These are phyloP conservation scores for Phrynocephalus guinanensis DNA, from an alignment of 2,797 vertebrate genomes.

Conservation along the genomic window DNA sequence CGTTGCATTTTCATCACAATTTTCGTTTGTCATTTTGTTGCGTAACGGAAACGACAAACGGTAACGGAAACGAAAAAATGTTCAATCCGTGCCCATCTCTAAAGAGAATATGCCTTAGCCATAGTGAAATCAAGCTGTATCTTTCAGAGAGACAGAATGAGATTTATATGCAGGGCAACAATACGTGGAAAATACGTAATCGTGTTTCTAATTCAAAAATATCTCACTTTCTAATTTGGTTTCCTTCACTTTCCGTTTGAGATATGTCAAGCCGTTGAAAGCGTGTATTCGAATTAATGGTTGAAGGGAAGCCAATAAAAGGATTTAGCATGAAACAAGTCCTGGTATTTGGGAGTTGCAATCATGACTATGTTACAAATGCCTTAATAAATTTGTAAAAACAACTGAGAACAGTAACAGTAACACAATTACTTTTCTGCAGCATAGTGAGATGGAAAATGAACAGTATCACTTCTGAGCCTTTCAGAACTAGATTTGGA, in stretches of 20 bases:
- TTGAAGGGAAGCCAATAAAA: constrained; percentile 9
- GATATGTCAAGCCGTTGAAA: constrained; percentile 8
- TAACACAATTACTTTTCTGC: constrained; percentile 12
- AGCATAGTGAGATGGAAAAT: constrained; percentile 27
- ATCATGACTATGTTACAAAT: constrained; percentile 19
- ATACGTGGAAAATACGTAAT: neutral
- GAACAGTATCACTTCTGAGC: neutral
- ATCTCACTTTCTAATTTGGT: constrained; percentile 12
- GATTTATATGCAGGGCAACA: neutral
- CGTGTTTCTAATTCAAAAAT: constrained; percentile 14
- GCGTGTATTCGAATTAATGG: constrained; percentile 14
- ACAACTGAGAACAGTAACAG: constrained; percentile 12
- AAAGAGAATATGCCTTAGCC: neutral
- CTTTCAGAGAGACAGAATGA: neutral
- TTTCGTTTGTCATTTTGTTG: too few relatives aligned
- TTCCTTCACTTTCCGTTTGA: constrained; percentile 21
- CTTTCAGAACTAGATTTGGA: constrained; percentile 18
- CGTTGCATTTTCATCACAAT: too few relatives aligned
- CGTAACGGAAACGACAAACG: too few relatives aligned
- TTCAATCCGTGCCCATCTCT: too few relatives aligned
- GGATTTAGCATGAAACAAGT: neutral
- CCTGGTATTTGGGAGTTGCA: neutral
- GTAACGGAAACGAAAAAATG: too few relatives aligned
- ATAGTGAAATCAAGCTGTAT: neutral
- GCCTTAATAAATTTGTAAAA: neutral